These are phyloP conservation scores for Holcopasites calliopsidis DNA, from an alignment of 1,140 invertebrate genomes.

Conservation along the genomic window DNA sequence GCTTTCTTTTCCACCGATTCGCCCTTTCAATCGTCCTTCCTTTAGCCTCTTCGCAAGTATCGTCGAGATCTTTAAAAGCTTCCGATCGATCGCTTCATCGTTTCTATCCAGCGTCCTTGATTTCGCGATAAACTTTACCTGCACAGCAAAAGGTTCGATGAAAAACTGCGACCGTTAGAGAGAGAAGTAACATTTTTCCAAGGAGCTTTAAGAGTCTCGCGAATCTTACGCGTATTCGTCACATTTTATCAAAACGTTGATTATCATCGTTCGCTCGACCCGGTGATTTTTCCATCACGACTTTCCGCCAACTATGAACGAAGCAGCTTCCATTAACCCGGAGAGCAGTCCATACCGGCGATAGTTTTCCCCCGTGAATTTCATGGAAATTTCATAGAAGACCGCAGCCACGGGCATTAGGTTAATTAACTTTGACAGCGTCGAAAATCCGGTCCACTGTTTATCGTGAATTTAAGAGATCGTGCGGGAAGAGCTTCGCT, in stretches of 20 bases:
- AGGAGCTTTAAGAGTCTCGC: neutral
- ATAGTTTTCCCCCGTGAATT: neutral
- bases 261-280: too few species aligned
- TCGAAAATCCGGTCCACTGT: conserved; percentile 19
- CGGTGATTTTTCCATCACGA: conserved; percentile 29
- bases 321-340: conserved; percentile 4
- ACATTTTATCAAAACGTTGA: too few species aligned
- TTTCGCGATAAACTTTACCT: conserved; percentile 18
- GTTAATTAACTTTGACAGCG: conserved; percentile 28
- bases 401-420: conserved; percentile 15
- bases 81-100: conserved; percentile 20
- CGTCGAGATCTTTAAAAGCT: conserved; percentile 60
- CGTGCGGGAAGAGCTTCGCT: too few species aligned
- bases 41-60: conserved; percentile 48
- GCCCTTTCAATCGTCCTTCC: conserved; percentile 21
- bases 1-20: neutral
- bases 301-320: neutral
- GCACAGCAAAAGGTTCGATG: neutral
- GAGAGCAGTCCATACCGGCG: neutral
- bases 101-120: too few species aligned
- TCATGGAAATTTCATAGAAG: conserved; percentile 27
- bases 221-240: neutral
- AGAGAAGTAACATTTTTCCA: neutral
- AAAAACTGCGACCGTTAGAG: too few species aligned
- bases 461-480: conserved; percentile 19